Percentiles rank a stretch among this genome's conserved stretches.
Evolutionary conservation across 2,113 vertebrate genomes (phyloP).

Genomic region (Heptranchias perlo): DNA sequence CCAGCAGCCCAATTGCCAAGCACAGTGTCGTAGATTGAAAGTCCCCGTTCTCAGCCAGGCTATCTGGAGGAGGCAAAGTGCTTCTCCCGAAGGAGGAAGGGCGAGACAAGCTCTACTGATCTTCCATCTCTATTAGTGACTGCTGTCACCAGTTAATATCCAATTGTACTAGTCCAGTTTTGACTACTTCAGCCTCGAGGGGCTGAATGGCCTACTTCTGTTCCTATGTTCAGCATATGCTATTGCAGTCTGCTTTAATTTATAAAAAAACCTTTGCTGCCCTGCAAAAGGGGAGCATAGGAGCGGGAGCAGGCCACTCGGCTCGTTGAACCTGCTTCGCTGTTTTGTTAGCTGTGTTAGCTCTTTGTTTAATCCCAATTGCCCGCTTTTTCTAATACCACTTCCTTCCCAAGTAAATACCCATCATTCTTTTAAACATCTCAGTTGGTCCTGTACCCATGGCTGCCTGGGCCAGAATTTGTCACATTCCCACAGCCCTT

Average conservation of each 20-base stretch:
- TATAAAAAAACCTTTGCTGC: background rate
- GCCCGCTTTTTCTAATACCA: background rate
- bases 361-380: background rate
- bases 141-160: background rate
- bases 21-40: background rate
- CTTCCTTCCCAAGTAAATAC: background rate
- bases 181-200: no score
- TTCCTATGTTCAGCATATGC: no score
- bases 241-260: background rate
- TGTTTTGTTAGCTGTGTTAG: background rate
- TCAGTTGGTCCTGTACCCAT: background rate
- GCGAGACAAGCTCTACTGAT: background rate
- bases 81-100: background rate
- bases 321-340: background rate
- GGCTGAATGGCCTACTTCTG: no score
- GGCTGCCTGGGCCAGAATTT: background rate
- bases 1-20: background rate
- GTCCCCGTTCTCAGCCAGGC: background rate
- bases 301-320: background rate
- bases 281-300: background rate
- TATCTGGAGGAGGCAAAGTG: background rate
- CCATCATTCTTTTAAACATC: background rate
- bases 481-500: background rate
- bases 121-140: background rate
- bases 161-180: background rate